phyloP scores from a whole-genome alignment of 2,888 invertebrate genomes.

The Phymatocera aterrima region DNA sequence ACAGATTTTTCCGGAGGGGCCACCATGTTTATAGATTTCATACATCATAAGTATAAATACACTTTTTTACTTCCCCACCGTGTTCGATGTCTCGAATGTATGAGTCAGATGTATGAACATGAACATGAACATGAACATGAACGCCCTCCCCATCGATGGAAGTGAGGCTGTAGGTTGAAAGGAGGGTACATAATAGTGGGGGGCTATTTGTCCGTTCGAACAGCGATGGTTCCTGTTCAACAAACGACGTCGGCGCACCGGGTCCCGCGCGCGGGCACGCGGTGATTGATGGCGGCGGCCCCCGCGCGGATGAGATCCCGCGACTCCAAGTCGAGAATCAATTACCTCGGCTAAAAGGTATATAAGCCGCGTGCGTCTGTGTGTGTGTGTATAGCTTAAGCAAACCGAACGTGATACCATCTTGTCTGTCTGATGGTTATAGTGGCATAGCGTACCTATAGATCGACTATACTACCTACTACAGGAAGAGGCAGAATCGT shows the following conservation, averaged over 20 bases:
- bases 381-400: constrained; percentile 42
- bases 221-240: constrained; percentile 5
- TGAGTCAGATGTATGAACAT: background rate
- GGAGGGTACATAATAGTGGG: background rate
- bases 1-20: no score
- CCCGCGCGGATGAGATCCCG: constrained; percentile 33
- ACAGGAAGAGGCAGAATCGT: no score
- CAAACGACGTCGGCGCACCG: constrained; percentile 24
- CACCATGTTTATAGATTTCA: no score
- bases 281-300: constrained; percentile 48
- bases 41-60: no score
- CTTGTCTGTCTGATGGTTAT: background rate
- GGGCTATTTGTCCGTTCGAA: constrained; percentile 30
- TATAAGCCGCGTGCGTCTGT: background rate
- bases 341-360: constrained; percentile 51
- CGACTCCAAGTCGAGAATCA: constrained; percentile 46
- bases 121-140: background rate
- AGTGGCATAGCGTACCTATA: background rate
- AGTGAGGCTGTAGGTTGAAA: background rate
- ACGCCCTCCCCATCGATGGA: background rate
- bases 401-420: constrained; percentile 52
- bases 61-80: no score
- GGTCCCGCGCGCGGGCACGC: constrained; percentile 23
- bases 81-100: background rate
- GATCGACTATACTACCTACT: background rate